A percentile compares a stretch with the other conserved stretches of the same genome.
Conservation (phyloP, 1,140 invertebrate species). For the Lasioglossum baleicum region DNA sequence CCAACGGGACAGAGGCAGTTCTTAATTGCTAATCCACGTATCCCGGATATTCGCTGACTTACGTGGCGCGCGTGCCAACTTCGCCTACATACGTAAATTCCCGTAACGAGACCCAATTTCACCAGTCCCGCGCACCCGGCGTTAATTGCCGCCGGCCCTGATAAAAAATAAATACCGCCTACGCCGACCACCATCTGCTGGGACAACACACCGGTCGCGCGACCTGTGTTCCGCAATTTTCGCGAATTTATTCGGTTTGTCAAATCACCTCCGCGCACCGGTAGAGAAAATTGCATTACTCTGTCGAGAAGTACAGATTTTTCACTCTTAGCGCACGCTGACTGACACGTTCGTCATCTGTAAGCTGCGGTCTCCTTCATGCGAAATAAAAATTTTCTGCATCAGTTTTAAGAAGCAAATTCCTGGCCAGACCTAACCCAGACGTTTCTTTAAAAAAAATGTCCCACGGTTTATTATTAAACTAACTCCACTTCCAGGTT, state of each 20-base stretch:
- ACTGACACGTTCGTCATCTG: too few relatives aligned
- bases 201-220: not conserved
- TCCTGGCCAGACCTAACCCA: too few relatives aligned
- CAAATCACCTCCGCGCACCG: too few relatives aligned
- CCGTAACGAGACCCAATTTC: conserved; percentile 5
- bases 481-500: too few relatives aligned
- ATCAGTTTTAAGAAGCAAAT: too few relatives aligned
- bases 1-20: not conserved
- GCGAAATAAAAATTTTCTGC: too few relatives aligned
- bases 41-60: not conserved
- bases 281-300: too few relatives aligned
- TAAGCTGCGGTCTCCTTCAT: too few relatives aligned
- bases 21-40: conserved; percentile 10
- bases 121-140: not conserved
- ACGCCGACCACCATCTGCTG: not conserved
- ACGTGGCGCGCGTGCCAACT: not conserved
- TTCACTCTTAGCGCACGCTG: too few relatives aligned
- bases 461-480: too few relatives aligned
- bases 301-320: too few relatives aligned
- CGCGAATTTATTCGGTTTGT: not conserved
- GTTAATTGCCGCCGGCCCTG: not conserved
- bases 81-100: conserved; percentile 4
- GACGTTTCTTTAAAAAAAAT: too few relatives aligned
- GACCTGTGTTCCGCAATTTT: not conserved
- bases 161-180: not conserved